phyloP scores from a whole-genome alignment of 2,113 vertebrate species.

The Dascyllus trimaculatus region DNA sequence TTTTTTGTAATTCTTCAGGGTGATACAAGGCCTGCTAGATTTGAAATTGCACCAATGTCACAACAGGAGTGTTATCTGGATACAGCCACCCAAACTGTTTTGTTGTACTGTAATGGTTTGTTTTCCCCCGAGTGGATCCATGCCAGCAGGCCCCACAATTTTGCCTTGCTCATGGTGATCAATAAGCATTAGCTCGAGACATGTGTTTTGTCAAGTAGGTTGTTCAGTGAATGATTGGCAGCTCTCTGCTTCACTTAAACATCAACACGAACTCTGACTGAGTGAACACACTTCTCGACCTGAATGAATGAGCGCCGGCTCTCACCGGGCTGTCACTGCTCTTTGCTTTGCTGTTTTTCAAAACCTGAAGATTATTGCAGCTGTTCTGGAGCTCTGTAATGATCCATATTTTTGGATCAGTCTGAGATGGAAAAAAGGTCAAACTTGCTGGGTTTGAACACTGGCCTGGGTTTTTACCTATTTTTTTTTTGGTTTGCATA shows the following conservation, averaged over 20 bases:
- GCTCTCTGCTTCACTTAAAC: constrained; percentile 34
- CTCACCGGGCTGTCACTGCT: constrained; percentile 28
- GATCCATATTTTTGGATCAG: constrained; percentile 17
- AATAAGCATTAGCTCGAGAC: constrained; percentile 67
- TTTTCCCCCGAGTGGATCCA: constrained; percentile 45
- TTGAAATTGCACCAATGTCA: too few relatives aligned
- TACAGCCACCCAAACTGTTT: background rate
- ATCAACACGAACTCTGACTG: constrained; percentile 35
- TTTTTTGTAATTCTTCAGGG: too few relatives aligned
- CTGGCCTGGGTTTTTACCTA: background rate
- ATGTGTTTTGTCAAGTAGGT: constrained; percentile 61
- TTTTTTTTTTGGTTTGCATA: too few relatives aligned
- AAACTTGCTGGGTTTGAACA: background rate
- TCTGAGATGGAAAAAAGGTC: background rate
- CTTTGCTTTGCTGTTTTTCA: constrained; percentile 17
- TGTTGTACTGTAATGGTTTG: constrained; percentile 41
- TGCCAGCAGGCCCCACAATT: constrained; percentile 49
- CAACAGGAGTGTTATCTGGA: background rate
- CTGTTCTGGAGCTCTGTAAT: constrained; percentile 13
- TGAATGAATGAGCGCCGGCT: constrained; percentile 7
- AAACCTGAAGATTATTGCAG: background rate
- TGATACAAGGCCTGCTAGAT: rapidly evolving
- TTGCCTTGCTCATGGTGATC: constrained; percentile 54
- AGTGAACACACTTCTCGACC: constrained; percentile 26
- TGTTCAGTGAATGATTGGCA: constrained; percentile 61